Evolutionary conservation across 2,797 vertebrate genomes (phyloP).

Genomic region (Acestrorhynchus altus): DNA sequence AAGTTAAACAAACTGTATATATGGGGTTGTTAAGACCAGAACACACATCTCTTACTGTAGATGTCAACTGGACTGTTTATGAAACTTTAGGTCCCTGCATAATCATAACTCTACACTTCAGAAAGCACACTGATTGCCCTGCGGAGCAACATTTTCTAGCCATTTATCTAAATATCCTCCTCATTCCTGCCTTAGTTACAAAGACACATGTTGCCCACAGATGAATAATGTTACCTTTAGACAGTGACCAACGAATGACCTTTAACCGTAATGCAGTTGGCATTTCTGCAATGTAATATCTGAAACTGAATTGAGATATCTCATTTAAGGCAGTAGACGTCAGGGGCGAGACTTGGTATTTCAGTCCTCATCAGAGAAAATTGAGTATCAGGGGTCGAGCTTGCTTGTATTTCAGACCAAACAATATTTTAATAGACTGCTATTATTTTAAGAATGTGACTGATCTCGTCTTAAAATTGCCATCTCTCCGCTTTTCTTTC

Average conservation of each 20-base stretch:
- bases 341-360: not conserved
- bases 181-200: not conserved
- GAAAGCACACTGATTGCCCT: not conserved
- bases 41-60: not conserved
- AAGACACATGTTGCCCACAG: not conserved
- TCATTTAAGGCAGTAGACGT: not conserved
- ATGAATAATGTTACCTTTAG: not conserved
- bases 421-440: not conserved
- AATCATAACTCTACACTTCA: not conserved
- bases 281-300: not conserved
- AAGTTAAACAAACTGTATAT: too few relatives aligned
- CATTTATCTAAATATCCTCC: not conserved
- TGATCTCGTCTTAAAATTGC: not conserved
- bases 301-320: not conserved
- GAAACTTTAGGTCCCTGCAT: not conserved
- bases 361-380: not conserved
- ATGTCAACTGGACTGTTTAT: not conserved
- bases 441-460: constrained; percentile 2
- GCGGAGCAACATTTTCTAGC: not conserved
- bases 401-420: not conserved
- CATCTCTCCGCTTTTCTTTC: not conserved
- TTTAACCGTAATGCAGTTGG: not conserved
- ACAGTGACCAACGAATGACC: not conserved
- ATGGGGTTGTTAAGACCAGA: not conserved
- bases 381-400: not conserved